Evolutionary conservation across 2,888 invertebrate species (phyloP).

Genomic region (Tachina lurida): DNA sequence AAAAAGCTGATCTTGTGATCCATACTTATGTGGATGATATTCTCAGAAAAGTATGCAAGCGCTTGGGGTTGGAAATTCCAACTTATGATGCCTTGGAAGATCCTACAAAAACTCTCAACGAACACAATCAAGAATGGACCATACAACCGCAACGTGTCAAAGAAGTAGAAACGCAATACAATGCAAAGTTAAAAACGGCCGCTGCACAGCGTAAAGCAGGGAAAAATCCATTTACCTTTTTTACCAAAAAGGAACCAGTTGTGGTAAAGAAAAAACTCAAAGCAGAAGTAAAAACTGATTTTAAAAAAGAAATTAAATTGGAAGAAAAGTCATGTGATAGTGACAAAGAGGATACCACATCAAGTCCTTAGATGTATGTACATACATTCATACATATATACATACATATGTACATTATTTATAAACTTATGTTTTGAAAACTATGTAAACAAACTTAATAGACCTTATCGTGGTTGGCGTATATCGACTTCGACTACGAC

Average conservation of each 20-base stretch:
- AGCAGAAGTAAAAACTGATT: constrained; percentile 31
- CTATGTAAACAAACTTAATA: neutral
- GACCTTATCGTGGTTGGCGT: neutral
- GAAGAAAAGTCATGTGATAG: neutral
- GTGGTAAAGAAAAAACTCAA: constrained; percentile 69
- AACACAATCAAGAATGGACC: constrained; percentile 86
- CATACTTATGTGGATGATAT: constrained; percentile 95
- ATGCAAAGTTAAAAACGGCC: constrained; percentile 78
- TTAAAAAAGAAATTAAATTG: constrained; percentile 48
- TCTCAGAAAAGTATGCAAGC: constrained; percentile 88
- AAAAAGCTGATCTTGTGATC: constrained; percentile 94
- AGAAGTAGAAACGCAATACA: constrained; percentile 86
- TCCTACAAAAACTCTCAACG: constrained; percentile 85
- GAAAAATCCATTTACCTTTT: constrained; percentile 63
- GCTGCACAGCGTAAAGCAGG: constrained; percentile 74
- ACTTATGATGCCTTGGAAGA: constrained; percentile 87
- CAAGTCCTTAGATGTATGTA: constrained; percentile 28
- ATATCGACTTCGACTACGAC: no score
- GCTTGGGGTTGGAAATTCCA: constrained; percentile 89
- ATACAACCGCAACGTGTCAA: constrained; percentile 86
- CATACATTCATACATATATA: no score
- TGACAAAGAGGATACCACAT: constrained; percentile 25
- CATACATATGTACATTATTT: neutral
- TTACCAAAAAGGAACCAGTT: constrained; percentile 50
- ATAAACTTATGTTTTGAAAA: neutral